These are phyloP conservation scores for Ochotona princeps DNA, from an alignment of 2,113 vertebrate species.

Conservation along the genomic window DNA sequence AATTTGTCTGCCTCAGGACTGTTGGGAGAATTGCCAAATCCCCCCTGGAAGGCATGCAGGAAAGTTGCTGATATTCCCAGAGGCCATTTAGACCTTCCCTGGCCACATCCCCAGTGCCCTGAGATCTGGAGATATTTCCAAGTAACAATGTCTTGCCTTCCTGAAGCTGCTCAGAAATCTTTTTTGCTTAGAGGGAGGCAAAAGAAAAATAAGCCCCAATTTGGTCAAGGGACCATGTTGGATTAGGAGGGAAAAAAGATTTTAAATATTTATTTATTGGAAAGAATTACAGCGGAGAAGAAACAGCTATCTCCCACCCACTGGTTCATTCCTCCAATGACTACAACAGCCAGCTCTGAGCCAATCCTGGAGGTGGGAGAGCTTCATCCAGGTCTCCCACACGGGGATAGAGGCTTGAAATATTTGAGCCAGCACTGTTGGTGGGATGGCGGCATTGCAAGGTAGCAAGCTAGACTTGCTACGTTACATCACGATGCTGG, in stretches of 20 bases:
- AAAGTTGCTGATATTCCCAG: neutral
- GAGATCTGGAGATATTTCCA: neutral
- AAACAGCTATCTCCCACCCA: too few relatives aligned
- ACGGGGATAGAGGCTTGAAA: too few relatives aligned
- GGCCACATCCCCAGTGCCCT: neutral
- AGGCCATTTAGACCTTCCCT: conserved; percentile 29
- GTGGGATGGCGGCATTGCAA: too few relatives aligned
- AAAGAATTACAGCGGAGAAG: too few relatives aligned
- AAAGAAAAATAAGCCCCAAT: neutral
- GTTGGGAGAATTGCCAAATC: neutral
- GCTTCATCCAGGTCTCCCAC: too few relatives aligned
- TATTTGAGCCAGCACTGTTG: too few relatives aligned
- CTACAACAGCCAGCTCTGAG: too few relatives aligned
- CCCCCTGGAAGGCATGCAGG: neutral
- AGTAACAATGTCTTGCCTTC: neutral
- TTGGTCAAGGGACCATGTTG: neutral
- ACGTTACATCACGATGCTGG: too few relatives aligned
- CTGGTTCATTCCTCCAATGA: too few relatives aligned
- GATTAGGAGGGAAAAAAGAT: neutral
- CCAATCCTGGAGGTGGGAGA: too few relatives aligned
- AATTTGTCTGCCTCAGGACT: neutral
- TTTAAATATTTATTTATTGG: too few relatives aligned
- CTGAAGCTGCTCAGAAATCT: neutral
- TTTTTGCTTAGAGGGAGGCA: neutral
- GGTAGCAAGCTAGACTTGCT: too few relatives aligned